Evolutionary conservation across 1,140 invertebrate species (phyloP), one percentile per base, ranked within the genome.

Genomic region (Drosophila tani): DNA sequence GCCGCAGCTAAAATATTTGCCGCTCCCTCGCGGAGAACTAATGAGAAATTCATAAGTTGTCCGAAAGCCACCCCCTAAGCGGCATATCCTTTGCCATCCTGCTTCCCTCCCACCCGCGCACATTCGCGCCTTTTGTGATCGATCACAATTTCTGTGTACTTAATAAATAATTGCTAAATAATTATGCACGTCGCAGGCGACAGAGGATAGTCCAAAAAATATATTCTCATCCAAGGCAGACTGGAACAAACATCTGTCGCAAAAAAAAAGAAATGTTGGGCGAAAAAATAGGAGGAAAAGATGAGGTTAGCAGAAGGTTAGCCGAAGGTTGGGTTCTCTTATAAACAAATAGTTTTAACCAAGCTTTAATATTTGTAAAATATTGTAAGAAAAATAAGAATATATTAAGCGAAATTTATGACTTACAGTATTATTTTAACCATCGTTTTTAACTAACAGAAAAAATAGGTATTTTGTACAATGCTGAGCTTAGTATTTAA

Each of bases 101-200:
- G 17, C 53, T 6, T 55, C 32, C 53, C 53, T 56, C 19, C 41
- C n/a, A 24, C 38, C 17, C 57, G 15, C 32, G 8, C 32, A 35
- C 21, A 46, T 19, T 38, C 66, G 49, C 58, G n/a, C 71, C 53
- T 56, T 63, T 62, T 49, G 59, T 84, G 85, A 87, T 88, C 84
- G 84, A 90, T 88, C 84, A 88, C 84, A 81, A 90, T 75, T 81
- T 81, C 68, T 56, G 78, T 90, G 84, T 88, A 90, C 85, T 88
- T 88, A 88, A 90, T 88, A 88, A 85, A 88, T 88, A 88, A 88
- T 88, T 88, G 85, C 81, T 85, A 88, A 90, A 88, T 88, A 88
- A 88, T 90, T 88, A 90, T 81, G 78, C 85, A 69, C 75, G 64
- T 81, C 43, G 56, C 32, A 58, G 60, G 67, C 69, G 38, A 73